phyloP scores from a whole-genome alignment of 2,797 vertebrate species.

The Taeniopygia guttata region DNA sequence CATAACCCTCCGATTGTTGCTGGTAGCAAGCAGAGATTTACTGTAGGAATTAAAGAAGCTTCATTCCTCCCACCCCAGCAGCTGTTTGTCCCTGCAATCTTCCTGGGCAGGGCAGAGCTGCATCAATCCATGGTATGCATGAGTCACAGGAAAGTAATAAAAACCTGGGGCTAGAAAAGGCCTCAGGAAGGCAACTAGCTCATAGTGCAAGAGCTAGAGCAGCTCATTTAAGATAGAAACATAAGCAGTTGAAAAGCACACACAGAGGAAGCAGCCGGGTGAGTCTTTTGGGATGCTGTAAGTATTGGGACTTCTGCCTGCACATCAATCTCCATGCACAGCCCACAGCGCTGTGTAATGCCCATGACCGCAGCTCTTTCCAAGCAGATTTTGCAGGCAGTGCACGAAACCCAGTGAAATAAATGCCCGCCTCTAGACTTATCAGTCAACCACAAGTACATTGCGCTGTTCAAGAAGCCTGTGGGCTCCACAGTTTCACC shows the following conservation, averaged over 20 bases:
- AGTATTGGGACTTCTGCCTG: background rate
- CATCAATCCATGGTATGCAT: background rate
- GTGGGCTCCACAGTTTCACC: background rate
- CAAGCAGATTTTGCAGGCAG: background rate
- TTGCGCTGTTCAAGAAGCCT: background rate
- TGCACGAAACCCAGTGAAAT: background rate
- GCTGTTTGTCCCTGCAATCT: background rate
- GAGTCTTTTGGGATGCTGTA: background rate
- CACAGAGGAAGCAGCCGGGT: background rate
- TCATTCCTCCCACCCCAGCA: conserved; percentile 8
- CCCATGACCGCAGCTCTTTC: background rate
- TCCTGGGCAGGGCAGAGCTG: background rate
- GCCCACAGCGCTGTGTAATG: rapidly evolving
- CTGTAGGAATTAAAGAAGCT: background rate
- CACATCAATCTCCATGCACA: rapidly evolving
- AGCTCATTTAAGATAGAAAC: background rate
- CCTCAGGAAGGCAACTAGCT: background rate
- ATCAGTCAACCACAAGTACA: background rate
- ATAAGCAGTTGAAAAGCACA: background rate
- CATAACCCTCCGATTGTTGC: background rate
- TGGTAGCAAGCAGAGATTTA: background rate
- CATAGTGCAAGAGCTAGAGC: background rate
- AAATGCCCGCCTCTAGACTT: background rate
- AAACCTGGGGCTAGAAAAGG: background rate
- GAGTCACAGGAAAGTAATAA: conserved; percentile 33